Evolutionary conservation across 2,113 vertebrate species (phyloP), one percentile per base, ranked within the genome.

Genomic region (Corythoichthys intestinalis): DNA sequence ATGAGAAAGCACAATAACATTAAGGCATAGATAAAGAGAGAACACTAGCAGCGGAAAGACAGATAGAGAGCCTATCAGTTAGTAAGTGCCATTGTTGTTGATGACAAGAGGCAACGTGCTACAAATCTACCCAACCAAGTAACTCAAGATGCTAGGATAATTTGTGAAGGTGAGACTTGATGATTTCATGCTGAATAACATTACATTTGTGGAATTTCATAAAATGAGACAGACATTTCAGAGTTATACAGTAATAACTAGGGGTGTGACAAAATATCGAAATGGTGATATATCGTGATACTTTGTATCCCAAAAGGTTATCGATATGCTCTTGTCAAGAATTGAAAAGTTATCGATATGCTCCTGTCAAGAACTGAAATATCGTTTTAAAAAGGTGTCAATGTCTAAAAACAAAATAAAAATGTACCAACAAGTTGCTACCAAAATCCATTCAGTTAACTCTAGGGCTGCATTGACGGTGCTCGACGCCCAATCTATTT

Each of bases 1-100:
- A 0, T 81, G 75, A 76, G 50, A 5, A 44, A 72, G 74, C 73
- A 82, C 72, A 80, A 62, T 46, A 66, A 76, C 80, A 83, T 72
- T 77, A 73, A 58, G 54, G 85, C 78, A 67, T 1, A 13, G 35
- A 75, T 65, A 68, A 64, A 73, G 28, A 62, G 61, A 77, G 66
- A 58, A 69, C 66, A 79, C 69, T 73, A 77, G 71, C 72, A 83
- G 75, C 77, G 70, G 70, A 80, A 71, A 70, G 34, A 67, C 46
- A 69, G 35, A 48, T 12, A 39, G 34, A 74, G n/a, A 72, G 4
- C 41, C 61, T 44, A 48, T 47, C 44, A 20, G 60, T 47, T 14
- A 66, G 70, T 73, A 66, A 63, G 65, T 39, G 73, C 65, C 50
- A 41, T 46, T 47, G 56, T 47, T 15, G 8, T 72, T 71, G n/a